These are phyloP conservation scores for Halichondria panicea DNA, from an alignment of 37 sponge, comb jelly and placozoan species.

Conservation along the genomic window DNA sequence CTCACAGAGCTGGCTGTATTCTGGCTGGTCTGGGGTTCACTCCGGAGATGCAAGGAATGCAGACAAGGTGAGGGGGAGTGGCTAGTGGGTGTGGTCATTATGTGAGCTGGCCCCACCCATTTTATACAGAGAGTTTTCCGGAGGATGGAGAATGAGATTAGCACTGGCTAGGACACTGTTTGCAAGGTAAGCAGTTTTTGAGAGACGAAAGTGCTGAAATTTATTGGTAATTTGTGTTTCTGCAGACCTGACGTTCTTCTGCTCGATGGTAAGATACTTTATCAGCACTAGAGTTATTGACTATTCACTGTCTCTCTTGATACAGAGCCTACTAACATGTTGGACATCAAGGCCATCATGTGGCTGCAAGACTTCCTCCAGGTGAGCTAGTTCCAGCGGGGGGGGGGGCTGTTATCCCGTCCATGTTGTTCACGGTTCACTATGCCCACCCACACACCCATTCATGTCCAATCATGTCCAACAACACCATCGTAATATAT, in stretches of 20 bases:
- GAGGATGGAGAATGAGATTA: slow-evolving; percentile 95
- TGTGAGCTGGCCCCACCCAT: too few relatives aligned
- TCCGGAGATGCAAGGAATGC: slow-evolving; percentile 55
- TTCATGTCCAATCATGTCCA: too few relatives aligned
- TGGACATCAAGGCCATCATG: slow-evolving; percentile 86
- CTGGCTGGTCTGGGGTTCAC: slow-evolving; percentile 85
- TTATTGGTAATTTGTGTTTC: background rate
- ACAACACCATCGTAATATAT: too few relatives aligned
- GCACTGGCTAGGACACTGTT: slow-evolving; percentile 89
- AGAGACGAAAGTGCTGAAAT: background rate
- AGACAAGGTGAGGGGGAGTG: slow-evolving; percentile 54
- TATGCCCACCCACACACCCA: background rate
- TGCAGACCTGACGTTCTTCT: slow-evolving; percentile 66
- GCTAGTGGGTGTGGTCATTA: background rate
- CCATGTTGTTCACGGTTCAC: background rate
- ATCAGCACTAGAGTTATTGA: background rate
- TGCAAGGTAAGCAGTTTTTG: slow-evolving; percentile 34
- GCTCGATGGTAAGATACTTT: slow-evolving; percentile 51
- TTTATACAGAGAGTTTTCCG: slow-evolving; percentile 72
- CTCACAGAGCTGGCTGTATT: slow-evolving; percentile 53
- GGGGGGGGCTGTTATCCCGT: background rate
- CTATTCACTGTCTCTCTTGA: slow-evolving; percentile 5
- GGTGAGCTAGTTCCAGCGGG: too few relatives aligned
- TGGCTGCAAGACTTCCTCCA: slow-evolving; percentile 88
- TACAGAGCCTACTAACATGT: slow-evolving; percentile 96